Conservation (phyloP, 2,797 vertebrate species). For the Crax fasciolata region DNA sequence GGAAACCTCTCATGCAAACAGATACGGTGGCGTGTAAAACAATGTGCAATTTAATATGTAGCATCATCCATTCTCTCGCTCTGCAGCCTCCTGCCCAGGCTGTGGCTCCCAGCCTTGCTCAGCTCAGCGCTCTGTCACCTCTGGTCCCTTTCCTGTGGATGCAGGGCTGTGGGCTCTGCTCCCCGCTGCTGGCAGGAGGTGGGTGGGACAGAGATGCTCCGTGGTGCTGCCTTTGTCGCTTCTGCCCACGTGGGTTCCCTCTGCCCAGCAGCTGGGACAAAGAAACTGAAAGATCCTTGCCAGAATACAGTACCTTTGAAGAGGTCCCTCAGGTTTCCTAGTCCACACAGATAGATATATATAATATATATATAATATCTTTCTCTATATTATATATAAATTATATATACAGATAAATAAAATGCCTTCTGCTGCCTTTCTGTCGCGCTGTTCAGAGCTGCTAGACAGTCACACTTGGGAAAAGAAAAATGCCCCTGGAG, state of each 20-base stretch:
- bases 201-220: background rate
- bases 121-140: background rate
- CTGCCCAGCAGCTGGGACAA: slow-evolving; percentile 60
- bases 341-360: slow-evolving; percentile 79
- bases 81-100: slow-evolving; percentile 49
- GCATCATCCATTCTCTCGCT: slow-evolving; percentile 87
- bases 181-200: slow-evolving; percentile 43
- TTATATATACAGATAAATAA: slow-evolving; percentile 88
- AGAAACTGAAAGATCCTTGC: slow-evolving; percentile 81
- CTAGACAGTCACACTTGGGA: slow-evolving; percentile 64
- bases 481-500: slow-evolving; percentile 69
- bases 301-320: slow-evolving; percentile 77
- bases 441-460: slow-evolving; percentile 64
- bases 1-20: slow-evolving; percentile 97
- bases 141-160: background rate
- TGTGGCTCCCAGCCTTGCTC: slow-evolving; percentile 19
- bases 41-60: slow-evolving; percentile 85
- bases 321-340: slow-evolving; percentile 82
- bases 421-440: slow-evolving; percentile 80
- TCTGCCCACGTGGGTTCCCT: slow-evolving; percentile 67
- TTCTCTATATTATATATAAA: slow-evolving; percentile 88
- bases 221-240: slow-evolving; percentile 51
- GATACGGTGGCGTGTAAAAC: slow-evolving; percentile 90
- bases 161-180: background rate
- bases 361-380: slow-evolving; percentile 86